These are phyloP conservation scores for Xanthorhoe spadicearia DNA, from an alignment of 2,888 invertebrate genomes.

Conservation along the genomic window DNA sequence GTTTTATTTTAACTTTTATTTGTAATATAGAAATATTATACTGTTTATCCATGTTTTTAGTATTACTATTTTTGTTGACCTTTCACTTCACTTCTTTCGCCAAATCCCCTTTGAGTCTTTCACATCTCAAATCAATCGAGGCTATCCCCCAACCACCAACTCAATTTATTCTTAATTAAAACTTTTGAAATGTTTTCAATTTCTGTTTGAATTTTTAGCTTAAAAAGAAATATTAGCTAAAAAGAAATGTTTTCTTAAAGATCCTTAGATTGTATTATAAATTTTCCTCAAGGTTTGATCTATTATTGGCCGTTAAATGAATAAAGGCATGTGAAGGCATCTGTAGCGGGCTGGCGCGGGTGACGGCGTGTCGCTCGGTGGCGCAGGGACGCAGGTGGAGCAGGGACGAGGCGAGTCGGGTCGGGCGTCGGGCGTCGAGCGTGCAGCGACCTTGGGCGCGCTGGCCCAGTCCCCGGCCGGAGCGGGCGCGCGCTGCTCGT, in stretches of 20 bases:
- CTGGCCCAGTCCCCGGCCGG: constrained; percentile 36
- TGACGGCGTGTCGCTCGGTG: constrained; percentile 17
- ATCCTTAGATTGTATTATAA: constrained; percentile 2
- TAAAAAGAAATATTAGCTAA: too few relatives aligned
- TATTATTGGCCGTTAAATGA: neutral
- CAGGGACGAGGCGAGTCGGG: constrained; percentile 24
- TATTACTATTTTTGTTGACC: too few relatives aligned
- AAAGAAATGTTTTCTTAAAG: neutral
- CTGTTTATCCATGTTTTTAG: too few relatives aligned
- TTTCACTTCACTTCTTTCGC: too few relatives aligned
- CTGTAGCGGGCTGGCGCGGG: neutral
- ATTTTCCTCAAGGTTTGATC: neutral
- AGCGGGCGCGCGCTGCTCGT: constrained; percentile 34
- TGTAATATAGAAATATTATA: too few relatives aligned
- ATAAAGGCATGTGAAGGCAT: neutral
- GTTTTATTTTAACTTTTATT: neutral
- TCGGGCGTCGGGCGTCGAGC: constrained; percentile 20
- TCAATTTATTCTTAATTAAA: too few relatives aligned
- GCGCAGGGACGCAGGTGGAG: constrained; percentile 19
- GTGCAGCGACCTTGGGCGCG: constrained; percentile 46
- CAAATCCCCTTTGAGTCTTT: too few relatives aligned
- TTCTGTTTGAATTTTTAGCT: too few relatives aligned
- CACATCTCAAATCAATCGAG: too few relatives aligned
- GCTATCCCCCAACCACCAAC: too few relatives aligned
- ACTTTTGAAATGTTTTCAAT: too few relatives aligned